A percentile compares a stretch with the other conserved stretches of the same genome.
Conservation (phyloP, 2,888 invertebrate genomes). For the Unio delphinus region DNA sequence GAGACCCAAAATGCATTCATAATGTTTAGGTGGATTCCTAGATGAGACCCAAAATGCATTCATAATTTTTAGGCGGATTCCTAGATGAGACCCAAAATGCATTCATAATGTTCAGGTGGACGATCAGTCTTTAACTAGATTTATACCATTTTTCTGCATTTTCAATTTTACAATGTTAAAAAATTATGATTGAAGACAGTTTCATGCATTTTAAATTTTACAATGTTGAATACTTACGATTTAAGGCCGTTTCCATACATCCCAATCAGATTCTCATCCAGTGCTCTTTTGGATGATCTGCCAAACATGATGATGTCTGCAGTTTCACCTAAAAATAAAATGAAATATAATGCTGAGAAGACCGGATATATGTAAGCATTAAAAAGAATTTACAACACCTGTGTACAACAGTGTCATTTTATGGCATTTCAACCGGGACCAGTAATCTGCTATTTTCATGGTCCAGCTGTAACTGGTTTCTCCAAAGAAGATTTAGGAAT, state of each 20-base stretch:
- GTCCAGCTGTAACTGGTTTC: too few relatives aligned
- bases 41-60: not conserved
- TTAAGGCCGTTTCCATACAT: conserved; percentile 74
- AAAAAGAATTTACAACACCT: too few relatives aligned
- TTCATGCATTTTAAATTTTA: conserved; percentile 44
- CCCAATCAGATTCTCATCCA: conserved; percentile 71
- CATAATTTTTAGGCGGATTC: not conserved
- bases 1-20: not conserved
- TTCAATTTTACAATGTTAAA: not conserved
- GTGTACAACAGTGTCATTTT: too few relatives aligned
- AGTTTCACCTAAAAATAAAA: conserved; percentile 66
- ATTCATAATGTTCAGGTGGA: not conserved
- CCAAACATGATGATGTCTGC: conserved; percentile 72
- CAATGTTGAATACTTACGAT: conserved; percentile 69
- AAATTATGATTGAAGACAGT: conserved; percentile 74
- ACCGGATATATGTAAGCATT: too few relatives aligned
- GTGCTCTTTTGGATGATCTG: conserved; percentile 67
- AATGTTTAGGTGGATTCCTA: not conserved
- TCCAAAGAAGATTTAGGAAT: too few relatives aligned
- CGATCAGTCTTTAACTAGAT: not conserved
- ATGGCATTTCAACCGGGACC: too few relatives aligned
- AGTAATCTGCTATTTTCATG: too few relatives aligned
- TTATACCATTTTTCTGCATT: not conserved
- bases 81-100: not conserved
- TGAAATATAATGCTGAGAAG: not conserved